Evolutionary conservation across 2,888 invertebrate species (phyloP).

Genomic region (Orthonevra nobilis): DNA sequence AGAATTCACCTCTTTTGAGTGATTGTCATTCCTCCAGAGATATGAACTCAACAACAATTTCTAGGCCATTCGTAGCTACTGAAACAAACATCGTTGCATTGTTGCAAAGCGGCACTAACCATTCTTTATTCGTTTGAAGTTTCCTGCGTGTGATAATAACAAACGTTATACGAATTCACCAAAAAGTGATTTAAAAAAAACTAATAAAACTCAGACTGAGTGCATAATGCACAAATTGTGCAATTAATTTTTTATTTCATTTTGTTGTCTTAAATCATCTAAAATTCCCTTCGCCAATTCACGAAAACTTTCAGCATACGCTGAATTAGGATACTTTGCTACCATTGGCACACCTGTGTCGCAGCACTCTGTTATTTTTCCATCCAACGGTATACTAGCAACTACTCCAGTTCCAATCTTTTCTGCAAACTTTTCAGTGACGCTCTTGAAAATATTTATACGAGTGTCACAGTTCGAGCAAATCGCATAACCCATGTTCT

Average conservation of each 20-base stretch:
- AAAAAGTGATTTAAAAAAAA: too few relatives aligned
- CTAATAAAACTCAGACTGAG: too few relatives aligned
- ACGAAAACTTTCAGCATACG: conserved; percentile 74
- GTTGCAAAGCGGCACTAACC: too few relatives aligned
- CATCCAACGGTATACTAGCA: conserved; percentile 81
- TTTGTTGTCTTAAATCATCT: conserved; percentile 42
- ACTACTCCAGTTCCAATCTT: conserved; percentile 85
- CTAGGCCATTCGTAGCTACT: too few relatives aligned
- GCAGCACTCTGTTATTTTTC: conserved; percentile 77
- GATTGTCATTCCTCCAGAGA: too few relatives aligned
- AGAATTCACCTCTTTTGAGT: too few relatives aligned
- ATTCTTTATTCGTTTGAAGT: too few relatives aligned
- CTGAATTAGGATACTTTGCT: conserved; percentile 75
- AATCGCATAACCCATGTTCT: conserved; percentile 92
- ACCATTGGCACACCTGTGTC: conserved; percentile 78
- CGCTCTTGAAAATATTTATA: conserved; percentile 87
- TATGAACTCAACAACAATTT: too few relatives aligned
- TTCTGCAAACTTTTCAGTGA: conserved; percentile 83
- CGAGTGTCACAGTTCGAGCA: conserved; percentile 89
- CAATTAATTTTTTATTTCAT: conserved; percentile 15
- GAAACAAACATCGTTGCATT: too few relatives aligned
- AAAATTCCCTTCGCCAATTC: conserved; percentile 71
- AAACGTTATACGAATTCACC: too few relatives aligned
- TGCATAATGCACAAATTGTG: too few relatives aligned
- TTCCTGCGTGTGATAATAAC: too few relatives aligned